Percentiles rank a stretch among this genome's conserved stretches.
These are phyloP conservation scores for Delphinus delphis DNA, from an alignment of 2,113 vertebrate genomes.

Conservation along the genomic window DNA sequence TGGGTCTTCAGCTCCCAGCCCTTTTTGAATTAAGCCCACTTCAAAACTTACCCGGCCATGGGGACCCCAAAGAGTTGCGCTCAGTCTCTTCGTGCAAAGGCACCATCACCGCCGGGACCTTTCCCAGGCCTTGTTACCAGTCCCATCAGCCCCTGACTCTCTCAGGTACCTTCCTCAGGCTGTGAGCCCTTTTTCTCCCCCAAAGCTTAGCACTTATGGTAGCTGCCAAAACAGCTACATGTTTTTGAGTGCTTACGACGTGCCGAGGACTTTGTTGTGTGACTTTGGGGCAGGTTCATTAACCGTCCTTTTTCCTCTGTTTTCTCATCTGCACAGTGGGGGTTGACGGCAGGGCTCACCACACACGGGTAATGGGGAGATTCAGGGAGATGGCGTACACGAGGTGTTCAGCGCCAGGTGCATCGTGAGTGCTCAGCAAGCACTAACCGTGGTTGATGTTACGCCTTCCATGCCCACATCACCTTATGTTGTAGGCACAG, in stretches of 20 bases:
- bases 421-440: not conserved
- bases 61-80: not conserved
- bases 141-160: not conserved
- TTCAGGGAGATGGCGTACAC: not conserved
- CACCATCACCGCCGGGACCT: too few species aligned
- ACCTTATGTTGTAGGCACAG: not conserved
- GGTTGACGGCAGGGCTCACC: not conserved
- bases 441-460: not conserved
- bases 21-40: not conserved
- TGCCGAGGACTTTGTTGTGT: not conserved
- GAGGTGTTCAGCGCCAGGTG: rapidly evolving
- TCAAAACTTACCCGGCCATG: not conserved
- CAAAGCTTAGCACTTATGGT: not conserved
- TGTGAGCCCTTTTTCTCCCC: not conserved
- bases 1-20: not conserved
- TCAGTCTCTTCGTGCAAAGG: not conserved
- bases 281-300: not conserved
- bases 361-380: not conserved
- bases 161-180: not conserved
- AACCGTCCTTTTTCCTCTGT: not conserved
- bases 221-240: not conserved
- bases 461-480: not conserved
- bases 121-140: rapidly evolving
- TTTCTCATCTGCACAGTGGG: not conserved
- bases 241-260: not conserved